Conservation (phyloP, 37 sponge, comb jelly and placozoan genomes). For the Sycon ciliatum region DNA sequence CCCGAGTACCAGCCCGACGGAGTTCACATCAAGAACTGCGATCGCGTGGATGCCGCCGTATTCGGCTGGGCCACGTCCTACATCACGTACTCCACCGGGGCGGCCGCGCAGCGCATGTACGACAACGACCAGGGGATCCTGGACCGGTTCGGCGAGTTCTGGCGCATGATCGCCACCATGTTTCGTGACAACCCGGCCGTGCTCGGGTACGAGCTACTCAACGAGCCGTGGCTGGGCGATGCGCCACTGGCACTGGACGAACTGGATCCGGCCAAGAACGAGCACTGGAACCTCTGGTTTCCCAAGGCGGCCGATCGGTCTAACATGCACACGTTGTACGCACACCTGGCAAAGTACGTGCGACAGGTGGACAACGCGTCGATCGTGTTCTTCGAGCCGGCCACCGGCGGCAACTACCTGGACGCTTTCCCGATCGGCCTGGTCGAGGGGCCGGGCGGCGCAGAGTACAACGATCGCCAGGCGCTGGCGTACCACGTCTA, state of each 20-base stretch:
- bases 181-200: slow-evolving; percentile 32
- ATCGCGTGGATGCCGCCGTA: slow-evolving; percentile 13
- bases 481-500: slow-evolving; percentile 47
- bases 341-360: slow-evolving; percentile 30
- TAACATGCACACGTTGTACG: slow-evolving; percentile 34
- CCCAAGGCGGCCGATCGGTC: slow-evolving; percentile 25
- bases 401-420: slow-evolving; percentile 39
- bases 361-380: slow-evolving; percentile 36
- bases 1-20: slow-evolving; percentile 24
- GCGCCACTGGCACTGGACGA: slow-evolving; percentile 30
- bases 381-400: slow-evolving; percentile 56
- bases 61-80: slow-evolving; percentile 45
- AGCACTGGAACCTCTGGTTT: slow-evolving; percentile 43
- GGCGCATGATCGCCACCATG: slow-evolving; percentile 34
- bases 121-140: slow-evolving; percentile 44
- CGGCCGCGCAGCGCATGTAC: slow-evolving; percentile 47
- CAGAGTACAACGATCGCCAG: slow-evolving; percentile 40
- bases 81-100: slow-evolving; percentile 31
- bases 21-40: slow-evolving; percentile 37
- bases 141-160: slow-evolving; percentile 48
- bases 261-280: slow-evolving; percentile 26
- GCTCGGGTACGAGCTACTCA: slow-evolving; percentile 52
- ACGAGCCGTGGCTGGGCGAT: slow-evolving; percentile 59
- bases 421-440: slow-evolving; percentile 39
- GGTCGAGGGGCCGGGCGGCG: slow-evolving; percentile 45